phyloP scores from a whole-genome alignment of 2,113 vertebrate genomes.

The Puntigrus tetrazona region DNA sequence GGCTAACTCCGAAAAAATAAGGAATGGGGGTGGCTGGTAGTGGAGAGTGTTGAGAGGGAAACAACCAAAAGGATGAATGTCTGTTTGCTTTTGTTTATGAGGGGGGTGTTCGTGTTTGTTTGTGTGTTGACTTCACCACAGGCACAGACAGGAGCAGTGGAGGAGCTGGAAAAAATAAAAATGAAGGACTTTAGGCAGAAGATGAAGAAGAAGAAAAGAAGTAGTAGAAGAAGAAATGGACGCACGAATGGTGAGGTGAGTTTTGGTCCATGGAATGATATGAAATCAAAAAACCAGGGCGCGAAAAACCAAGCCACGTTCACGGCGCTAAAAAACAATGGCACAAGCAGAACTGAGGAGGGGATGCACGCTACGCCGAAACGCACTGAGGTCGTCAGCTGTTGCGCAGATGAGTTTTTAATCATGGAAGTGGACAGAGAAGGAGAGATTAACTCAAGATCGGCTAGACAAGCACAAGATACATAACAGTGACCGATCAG shows the following conservation, averaged over 20 bases:
- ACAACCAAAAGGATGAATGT: conserved; percentile 75
- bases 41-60: conserved; percentile 59
- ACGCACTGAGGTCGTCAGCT: conserved; percentile 31
- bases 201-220: conserved; percentile 22
- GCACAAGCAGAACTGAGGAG: conserved; percentile 44
- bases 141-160: conserved; percentile 64
- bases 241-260: conserved; percentile 36
- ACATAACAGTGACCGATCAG: conserved; percentile 29
- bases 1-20: conserved; percentile 65
- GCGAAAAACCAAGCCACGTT: neutral
- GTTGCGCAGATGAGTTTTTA: conserved; percentile 43
- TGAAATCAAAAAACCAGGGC: conserved; percentile 35
- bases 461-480: conserved; percentile 44
- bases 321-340: conserved; percentile 35
- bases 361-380: conserved; percentile 32
- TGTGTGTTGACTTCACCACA: conserved; percentile 68
- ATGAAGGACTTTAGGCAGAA: conserved; percentile 57
- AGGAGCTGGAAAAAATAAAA: conserved; percentile 58
- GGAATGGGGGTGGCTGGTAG: conserved; percentile 59
- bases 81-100: conserved; percentile 69
- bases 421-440: conserved; percentile 48
- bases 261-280: conserved; percentile 55
- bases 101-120: conserved; percentile 55
- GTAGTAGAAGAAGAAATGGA: conserved; percentile 33
- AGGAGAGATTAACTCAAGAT: conserved; percentile 48